Conservation (phyloP, 2,113 vertebrate species). For the Euleptes europaea region DNA sequence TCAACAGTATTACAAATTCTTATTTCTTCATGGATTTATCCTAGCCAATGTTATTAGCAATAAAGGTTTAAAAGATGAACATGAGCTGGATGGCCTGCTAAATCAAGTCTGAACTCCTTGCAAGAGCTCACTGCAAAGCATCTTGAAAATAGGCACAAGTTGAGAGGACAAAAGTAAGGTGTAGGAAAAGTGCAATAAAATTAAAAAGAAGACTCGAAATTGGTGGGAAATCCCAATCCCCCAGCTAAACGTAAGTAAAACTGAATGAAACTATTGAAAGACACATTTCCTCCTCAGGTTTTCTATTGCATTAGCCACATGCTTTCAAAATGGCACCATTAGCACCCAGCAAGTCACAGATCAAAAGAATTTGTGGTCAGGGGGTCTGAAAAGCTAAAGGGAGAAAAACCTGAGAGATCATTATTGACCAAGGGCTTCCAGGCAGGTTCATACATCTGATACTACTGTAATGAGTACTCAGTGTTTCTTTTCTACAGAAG, state of each 20-base stretch:
- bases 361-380: constrained; percentile 24
- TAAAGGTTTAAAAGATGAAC: not conserved
- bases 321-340: constrained; percentile 6
- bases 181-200: constrained; percentile 20
- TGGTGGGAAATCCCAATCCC: constrained; percentile 9
- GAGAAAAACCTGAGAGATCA: not conserved
- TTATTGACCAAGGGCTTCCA: not conserved
- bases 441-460: not conserved
- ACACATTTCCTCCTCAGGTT: not conserved
- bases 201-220: constrained; percentile 42
- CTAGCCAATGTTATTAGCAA: not conserved
- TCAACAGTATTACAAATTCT: not conserved
- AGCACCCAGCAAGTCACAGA: not conserved
- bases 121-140: constrained; percentile 36
- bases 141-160: constrained; percentile 29
- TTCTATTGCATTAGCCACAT: constrained; percentile 8
- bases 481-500: not conserved
- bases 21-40: not conserved
- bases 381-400: not conserved
- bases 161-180: constrained; percentile 38
- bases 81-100: not conserved
- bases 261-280: not conserved
- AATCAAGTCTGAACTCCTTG: not conserved
- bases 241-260: constrained; percentile 36
- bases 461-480: constrained; percentile 18